These are phyloP conservation scores for Drosophila lacertosa DNA, from an alignment of 1,140 invertebrate genomes.

Conservation along the genomic window DNA sequence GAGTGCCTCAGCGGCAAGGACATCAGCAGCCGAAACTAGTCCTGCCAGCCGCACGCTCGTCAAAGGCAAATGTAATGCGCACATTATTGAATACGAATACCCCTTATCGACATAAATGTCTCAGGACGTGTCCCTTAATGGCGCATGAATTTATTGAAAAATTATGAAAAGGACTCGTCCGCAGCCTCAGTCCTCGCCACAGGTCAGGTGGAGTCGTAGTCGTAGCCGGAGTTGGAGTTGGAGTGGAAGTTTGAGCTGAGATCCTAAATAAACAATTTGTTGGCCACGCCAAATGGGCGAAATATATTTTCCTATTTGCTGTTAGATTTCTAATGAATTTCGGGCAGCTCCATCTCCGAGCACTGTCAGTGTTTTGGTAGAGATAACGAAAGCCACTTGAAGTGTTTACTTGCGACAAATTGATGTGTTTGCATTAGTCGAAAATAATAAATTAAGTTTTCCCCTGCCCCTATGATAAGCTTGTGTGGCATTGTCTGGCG, in stretches of 20 bases:
- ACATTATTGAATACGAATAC: slow-evolving; percentile 73
- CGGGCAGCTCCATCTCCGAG: slow-evolving; percentile 9
- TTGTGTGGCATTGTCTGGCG: background rate
- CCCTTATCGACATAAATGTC: slow-evolving; percentile 50
- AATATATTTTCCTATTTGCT: slow-evolving; percentile 72
- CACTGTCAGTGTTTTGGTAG: slow-evolving; percentile 62
- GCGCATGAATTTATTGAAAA: slow-evolving; percentile 71
- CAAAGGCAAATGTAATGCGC: slow-evolving; percentile 55
- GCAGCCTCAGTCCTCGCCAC: slow-evolving; percentile 19
- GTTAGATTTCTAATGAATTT: slow-evolving; percentile 77
- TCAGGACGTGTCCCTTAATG: slow-evolving; percentile 39
- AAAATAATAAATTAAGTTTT: slow-evolving; percentile 79
- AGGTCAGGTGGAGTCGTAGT: slow-evolving; percentile 9
- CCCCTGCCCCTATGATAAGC: slow-evolving; percentile 10
- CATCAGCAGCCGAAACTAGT: slow-evolving; percentile 38
- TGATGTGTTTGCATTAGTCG: slow-evolving; percentile 76
- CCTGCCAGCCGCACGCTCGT: slow-evolving; percentile 15
- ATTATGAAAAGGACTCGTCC: slow-evolving; percentile 60
- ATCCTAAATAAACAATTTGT: slow-evolving; percentile 75
- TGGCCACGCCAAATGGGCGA: slow-evolving; percentile 44
- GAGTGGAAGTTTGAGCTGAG: slow-evolving; percentile 39
- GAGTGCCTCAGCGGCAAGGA: slow-evolving; percentile 49
- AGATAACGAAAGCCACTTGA: slow-evolving; percentile 78
- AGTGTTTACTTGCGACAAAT: slow-evolving; percentile 81
- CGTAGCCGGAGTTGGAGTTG: background rate